phyloP scores from a whole-genome alignment of 2,113 vertebrate species.

The Macheiramphus alcinus region DNA sequence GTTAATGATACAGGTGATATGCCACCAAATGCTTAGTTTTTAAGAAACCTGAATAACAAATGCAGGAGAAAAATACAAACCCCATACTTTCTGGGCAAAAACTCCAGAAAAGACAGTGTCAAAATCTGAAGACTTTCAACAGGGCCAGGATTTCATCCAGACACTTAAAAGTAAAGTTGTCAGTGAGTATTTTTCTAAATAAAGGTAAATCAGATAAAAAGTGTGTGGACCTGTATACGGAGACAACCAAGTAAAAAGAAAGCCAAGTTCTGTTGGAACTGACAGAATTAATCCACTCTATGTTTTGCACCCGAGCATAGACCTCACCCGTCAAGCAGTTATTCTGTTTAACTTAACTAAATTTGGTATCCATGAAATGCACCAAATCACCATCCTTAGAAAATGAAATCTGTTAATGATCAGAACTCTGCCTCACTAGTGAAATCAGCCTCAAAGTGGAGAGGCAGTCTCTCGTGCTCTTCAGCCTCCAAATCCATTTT shows the following conservation, averaged over 20 bases:
- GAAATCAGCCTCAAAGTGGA: neutral
- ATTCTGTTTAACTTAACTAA: neutral
- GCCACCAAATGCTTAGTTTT: neutral
- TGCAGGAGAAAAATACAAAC: neutral
- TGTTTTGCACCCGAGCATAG: neutral
- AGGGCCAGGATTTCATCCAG: neutral
- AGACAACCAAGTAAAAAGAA: neutral
- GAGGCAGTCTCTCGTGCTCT: neutral
- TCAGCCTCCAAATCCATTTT: neutral
- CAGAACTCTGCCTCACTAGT: neutral
- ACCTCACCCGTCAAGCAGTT: neutral
- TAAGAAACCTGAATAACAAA: neutral
- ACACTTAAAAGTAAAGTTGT: neutral
- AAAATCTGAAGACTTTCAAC: neutral
- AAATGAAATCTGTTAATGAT: neutral
- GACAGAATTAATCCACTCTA: neutral
- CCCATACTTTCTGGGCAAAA: neutral
- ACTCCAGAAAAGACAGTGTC: neutral
- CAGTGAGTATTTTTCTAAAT: neutral
- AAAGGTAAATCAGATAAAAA: neutral
- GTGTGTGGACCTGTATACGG: rapidly evolving
- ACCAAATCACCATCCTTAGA: neutral
- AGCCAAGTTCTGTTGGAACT: neutral
- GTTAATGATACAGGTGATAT: neutral
- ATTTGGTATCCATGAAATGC: neutral